Base-by-base conservation (phyloP, 2,888 invertebrate genomes). In the Ormyrus nitidulus region DNA sequence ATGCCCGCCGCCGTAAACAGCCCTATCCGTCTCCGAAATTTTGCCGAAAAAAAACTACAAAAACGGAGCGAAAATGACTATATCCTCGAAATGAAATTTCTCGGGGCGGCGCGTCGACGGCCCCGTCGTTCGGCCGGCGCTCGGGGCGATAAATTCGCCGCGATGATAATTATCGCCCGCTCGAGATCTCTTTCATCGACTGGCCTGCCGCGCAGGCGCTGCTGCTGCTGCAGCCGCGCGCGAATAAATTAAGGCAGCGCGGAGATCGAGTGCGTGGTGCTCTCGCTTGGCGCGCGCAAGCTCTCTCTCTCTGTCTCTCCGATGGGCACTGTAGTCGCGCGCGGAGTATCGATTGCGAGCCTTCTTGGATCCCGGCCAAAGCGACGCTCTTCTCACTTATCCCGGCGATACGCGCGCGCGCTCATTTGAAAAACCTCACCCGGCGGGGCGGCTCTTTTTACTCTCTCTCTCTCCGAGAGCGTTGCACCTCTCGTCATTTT, bases 351-450 rank as follows among this genome's bases (percentile, higher is more conserved):
- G 89, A 89, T 88, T 86, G 84, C 82, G 62, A 81, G 80, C 79
- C 79, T 75, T 80, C 82, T 86, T 89, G 89, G 88, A 87, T 85
- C 84, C 64, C 70, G 76, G 88, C 88, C 88, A 88, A 88, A 19
- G 46, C 69, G 68, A 8, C 56, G 46, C 53, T 46, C 61, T 56
- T 61, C 53, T 61, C 78, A 44, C 68, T 73, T 68, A 44, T 68
- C 68, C 44, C 56, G 46, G 64, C 71, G 72, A 78, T 61, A 59
- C 72, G 34, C 65, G 19, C 19, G 19, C 19, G 66, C 77, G 80
- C 62, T 66, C 77, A 34, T 73, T 80, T 71, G 77, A 75, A 80
- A 80, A 71, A 76, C 7, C 64, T 70, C 65, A 13, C 19, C 59
- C 62, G 62, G 54, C 44, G 74, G 65, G 10, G 46, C 11, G n/a